Conservation (phyloP, 2,113 vertebrate genomes). For the Labeo catla region DNA sequence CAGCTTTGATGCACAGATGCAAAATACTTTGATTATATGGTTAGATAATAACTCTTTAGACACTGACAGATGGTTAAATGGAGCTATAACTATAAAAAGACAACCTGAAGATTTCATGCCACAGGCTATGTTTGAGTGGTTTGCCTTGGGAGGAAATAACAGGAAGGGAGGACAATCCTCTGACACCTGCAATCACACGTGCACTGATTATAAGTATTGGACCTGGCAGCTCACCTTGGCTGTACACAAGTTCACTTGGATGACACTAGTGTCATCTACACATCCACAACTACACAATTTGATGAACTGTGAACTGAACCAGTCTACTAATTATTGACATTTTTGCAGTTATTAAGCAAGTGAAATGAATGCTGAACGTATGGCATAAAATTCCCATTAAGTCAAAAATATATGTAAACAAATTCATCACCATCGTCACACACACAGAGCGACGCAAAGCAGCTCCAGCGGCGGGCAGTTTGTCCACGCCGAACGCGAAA, state of each 20-base stretch:
- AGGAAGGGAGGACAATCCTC: conserved; percentile 32
- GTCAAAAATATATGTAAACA: background rate
- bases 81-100: conserved; percentile 17
- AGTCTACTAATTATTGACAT: background rate
- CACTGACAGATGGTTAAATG: conserved; percentile 13
- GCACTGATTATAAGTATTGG: conserved; percentile 35
- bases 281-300: background rate
- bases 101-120: conserved; percentile 18
- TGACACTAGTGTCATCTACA: conserved; percentile 2
- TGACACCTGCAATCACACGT: conserved; percentile 43
- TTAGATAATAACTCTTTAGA: background rate
- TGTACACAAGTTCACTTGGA: no score
- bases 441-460: background rate
- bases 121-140: conserved; percentile 34
- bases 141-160: conserved; percentile 34
- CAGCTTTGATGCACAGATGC: background rate
- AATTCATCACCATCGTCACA: background rate
- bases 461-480: background rate
- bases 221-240: conserved; percentile 25
- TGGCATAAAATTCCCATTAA: background rate
- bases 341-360: background rate
- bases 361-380: background rate
- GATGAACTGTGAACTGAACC: no score
- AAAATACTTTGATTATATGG: background rate
- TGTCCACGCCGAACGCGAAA: background rate